Percentiles rank a stretch among this genome's conserved stretches.
phyloP scores from a whole-genome alignment of 2,888 invertebrate species.

The Zhuqinia jingwanae region DNA sequence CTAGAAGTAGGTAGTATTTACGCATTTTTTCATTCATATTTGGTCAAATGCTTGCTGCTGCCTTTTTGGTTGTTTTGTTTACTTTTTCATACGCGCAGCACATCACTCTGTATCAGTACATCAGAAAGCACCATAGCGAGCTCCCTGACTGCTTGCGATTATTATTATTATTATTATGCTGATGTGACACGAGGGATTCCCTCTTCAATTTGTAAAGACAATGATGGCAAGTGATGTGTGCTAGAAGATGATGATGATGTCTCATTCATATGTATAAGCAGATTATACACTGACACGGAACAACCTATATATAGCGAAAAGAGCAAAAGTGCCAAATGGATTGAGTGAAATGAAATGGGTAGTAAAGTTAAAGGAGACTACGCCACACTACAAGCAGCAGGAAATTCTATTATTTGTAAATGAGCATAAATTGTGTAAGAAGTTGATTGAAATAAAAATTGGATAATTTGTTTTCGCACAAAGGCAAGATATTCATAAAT shows the following conservation, averaged over 20 bases:
- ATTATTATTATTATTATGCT: too few species aligned
- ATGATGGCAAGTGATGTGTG: slow-evolving; percentile 38
- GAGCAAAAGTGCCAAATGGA: neutral
- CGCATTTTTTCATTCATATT: neutral
- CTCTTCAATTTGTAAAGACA: slow-evolving; percentile 41
- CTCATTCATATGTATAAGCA: slow-evolving; percentile 61
- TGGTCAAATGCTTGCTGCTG: too few species aligned
- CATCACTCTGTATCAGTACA: neutral
- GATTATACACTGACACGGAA: neutral
- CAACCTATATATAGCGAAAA: too few species aligned
- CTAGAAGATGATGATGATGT: slow-evolving; percentile 2
- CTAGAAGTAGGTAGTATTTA: neutral
- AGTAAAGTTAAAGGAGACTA: neutral
- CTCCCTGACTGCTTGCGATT: neutral
- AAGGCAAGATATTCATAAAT: neutral
- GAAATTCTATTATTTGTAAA: neutral
- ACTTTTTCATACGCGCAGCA: slow-evolving; percentile 28
- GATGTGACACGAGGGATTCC: neutral
- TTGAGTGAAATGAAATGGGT: neutral
- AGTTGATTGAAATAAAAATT: slow-evolving; percentile 55
- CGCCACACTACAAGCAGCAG: neutral
- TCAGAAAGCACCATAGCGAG: too few species aligned
- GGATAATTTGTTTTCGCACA: slow-evolving; percentile 42
- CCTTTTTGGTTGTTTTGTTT: slow-evolving; percentile 33
- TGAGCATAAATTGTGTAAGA: slow-evolving; percentile 60